phyloP scores from a whole-genome alignment of 2,113 vertebrate genomes.

The Mus pahari region DNA sequence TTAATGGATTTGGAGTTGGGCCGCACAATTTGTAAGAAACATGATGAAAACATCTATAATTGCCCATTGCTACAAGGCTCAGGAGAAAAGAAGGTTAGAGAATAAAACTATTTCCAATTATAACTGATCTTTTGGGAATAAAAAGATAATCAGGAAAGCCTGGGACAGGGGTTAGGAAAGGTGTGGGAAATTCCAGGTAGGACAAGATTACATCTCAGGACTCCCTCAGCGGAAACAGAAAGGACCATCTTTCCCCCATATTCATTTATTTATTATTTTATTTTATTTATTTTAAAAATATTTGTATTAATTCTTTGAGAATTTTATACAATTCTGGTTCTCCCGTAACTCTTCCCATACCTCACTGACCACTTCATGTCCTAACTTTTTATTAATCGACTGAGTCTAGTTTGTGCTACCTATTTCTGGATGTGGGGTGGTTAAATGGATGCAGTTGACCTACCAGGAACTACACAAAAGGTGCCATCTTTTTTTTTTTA shows the following conservation, averaged over 20 bases:
- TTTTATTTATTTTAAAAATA: no score
- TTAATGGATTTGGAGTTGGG: conserved; percentile 66
- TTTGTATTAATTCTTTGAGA: background rate
- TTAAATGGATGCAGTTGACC: background rate
- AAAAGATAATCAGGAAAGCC: background rate
- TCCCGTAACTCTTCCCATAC: background rate
- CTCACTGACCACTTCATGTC: background rate
- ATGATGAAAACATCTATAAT: conserved; percentile 35
- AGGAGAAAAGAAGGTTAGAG: conserved; percentile 43
- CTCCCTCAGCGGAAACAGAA: background rate
- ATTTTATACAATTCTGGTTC: background rate
- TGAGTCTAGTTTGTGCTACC: background rate
- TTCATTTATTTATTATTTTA: background rate
- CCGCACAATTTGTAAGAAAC: conserved; percentile 61
- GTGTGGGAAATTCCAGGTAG: background rate
- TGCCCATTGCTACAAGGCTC: conserved; percentile 54
- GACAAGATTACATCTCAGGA: background rate
- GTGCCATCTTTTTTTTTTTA: background rate
- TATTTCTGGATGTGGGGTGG: background rate
- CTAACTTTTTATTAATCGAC: background rate
- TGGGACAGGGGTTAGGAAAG: background rate
- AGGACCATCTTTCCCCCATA: background rate
- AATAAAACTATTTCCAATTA: background rate
- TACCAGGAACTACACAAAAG: background rate
- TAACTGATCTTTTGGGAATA: background rate